phyloP scores from a whole-genome alignment of 1,140 invertebrate genomes.

The Drosophila funebris region DNA sequence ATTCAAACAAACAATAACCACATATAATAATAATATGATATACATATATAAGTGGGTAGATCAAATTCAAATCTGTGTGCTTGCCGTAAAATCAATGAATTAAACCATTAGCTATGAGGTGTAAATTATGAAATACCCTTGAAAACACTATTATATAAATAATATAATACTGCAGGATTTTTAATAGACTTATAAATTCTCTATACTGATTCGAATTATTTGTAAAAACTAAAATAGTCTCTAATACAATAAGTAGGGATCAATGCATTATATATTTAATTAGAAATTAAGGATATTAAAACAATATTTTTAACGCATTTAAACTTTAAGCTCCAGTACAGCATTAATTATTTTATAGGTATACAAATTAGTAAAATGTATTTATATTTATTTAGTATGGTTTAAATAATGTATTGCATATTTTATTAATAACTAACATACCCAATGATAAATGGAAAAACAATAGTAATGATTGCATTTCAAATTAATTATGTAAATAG shows the following conservation, averaged over 20 bases:
- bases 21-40: conserved; percentile 12
- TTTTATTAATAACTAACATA: not conserved
- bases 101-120: not conserved
- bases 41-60: not conserved
- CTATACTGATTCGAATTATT: too few species aligned
- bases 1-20: not conserved
- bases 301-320: too few species aligned
- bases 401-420: not conserved
- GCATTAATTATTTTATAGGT: too few species aligned
- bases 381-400: not conserved
- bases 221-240: too few species aligned
- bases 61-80: conserved; percentile 13
- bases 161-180: too few species aligned
- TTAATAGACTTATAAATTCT: too few species aligned
- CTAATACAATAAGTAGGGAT: too few species aligned
- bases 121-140: not conserved
- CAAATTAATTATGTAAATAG: conserved; percentile 59
- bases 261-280: too few species aligned
- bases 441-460: not conserved
- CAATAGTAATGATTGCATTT: conserved; percentile 1
- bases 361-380: too few species aligned
- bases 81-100: not conserved
- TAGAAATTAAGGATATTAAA: too few species aligned
- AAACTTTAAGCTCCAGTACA: too few species aligned
- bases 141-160: too few species aligned